Base-by-base conservation (phyloP, 2,113 vertebrate genomes). In the Eleginops maclovinus region DNA sequence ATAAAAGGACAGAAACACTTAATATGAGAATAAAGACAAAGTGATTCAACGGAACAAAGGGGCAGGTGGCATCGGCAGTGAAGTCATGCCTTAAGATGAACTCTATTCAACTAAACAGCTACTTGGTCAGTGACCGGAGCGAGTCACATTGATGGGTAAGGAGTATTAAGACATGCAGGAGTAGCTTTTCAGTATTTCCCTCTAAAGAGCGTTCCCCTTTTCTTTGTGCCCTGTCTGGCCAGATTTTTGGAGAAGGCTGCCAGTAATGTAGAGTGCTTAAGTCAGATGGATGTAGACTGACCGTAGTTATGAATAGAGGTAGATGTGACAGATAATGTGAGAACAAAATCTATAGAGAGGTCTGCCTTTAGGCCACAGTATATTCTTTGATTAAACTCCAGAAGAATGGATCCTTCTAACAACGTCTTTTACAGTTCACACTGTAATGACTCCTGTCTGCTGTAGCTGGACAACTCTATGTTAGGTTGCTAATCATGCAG, bases 161-260 rank as follows among this genome's bases (percentile, higher is more conserved):
- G 83, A 77, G 55, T 69, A 51, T 56, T 72, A 77, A 79, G 63
- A 68, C 87, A 86, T 82, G 87, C 85, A 88, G 43, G 61, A 79
- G 61, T 36, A 67, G 67, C 55, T 84, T 55, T 67, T 31, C 58
- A 60, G 10, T 26, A 51, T 65, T 58, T 19, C 54, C 24, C 59
- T 28, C 51, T 28, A 58, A 62, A 59, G 50, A 53, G 24, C 2
- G n/a, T 26, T 21, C 31, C 49, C 21, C 10, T 44, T 70, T 63
- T 61, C 24, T 22, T 26, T 58, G 63, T 73, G 74, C 54, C 80
- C 85, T 17, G 70, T 88, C 76, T 81, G 83, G 77, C 68, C 75
- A 84, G 82, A 79, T 61, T 55, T 79, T 63, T 74, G 28, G 55
- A 77, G 69, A 70, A 78, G 71, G 78, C 76, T 86, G 70, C 67